Base-by-base conservation (phyloP, 2,113 vertebrate genomes). In the Rhynchomys soricoides region DNA sequence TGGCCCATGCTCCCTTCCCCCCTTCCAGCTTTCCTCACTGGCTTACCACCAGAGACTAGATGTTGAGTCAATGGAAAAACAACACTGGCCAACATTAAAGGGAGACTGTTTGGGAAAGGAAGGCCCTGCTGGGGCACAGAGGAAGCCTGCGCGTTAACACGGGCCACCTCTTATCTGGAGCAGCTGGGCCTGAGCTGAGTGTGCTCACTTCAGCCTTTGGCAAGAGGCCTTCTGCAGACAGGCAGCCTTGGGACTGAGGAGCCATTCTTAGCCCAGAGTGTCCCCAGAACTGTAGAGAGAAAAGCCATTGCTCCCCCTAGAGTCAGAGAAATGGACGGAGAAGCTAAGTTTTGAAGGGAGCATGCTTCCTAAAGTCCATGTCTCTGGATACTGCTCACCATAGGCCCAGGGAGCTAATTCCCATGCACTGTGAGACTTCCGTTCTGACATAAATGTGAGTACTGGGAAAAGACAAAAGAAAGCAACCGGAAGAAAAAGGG, bases 91-190 rank as follows among this genome's bases (percentile, higher is more conserved):
- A 98, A 99, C 99, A 99, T 99, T 99, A 99, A 99, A 99, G 99
- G 98, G 98, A 98, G 98, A 97, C 97, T 99, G 99, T 99, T 99
- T 99, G 98, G 99, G 99, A 99, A 99, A 98, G 99, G 99, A 99
- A 99, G 99, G 99, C 98, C 98, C 98, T 98, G 99, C 98, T 98
- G 99, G 99, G 99, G 99, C 98, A 98, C 98, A 99, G 98, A 99
- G 99, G 99, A 99, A 99, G 99, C 98, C 99, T 99, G 99, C 98
- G 98, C 98, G 98, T 99, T 99, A 99, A 99, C 99, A 99, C 99
- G 98, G 99, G 98, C 98, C 99, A 99, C 99, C 99, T 99, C 99
- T 99, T 99, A 99, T 99, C 99, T 99, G 98, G 98, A 98, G 98
- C 99, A 98, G 98, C 98, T 99, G 99, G 99, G 99, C 98, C 99